Evolutionary conservation across 1,140 invertebrate species (phyloP).

Genomic region (Zophobas atratus): DNA sequence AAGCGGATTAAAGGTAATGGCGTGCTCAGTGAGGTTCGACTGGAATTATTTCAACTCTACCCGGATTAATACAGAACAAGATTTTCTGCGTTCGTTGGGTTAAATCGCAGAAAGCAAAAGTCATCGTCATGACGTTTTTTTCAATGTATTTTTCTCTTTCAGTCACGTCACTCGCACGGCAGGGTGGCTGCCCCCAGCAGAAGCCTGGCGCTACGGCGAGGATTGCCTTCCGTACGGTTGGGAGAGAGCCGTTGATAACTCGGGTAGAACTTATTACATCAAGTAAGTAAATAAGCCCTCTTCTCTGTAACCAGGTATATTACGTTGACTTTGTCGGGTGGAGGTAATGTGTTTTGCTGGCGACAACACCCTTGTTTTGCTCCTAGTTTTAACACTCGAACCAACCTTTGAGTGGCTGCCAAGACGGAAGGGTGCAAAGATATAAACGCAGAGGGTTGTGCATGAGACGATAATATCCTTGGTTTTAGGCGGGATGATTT

Average conservation of each 20-base stretch:
- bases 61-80: too few relatives aligned
- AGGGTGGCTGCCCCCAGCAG: conserved; percentile 88
- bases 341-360: neutral
- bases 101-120: too few relatives aligned
- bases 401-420: neutral
- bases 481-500: too few relatives aligned
- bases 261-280: conserved; percentile 88
- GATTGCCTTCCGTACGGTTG: conserved; percentile 87
- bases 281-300: conserved; percentile 79
- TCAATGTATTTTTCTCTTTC: conserved; percentile 30
- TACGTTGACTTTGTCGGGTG: conserved; percentile 8
- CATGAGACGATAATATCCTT: too few relatives aligned
- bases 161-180: conserved; percentile 78
- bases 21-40: too few relatives aligned
- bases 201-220: conserved; percentile 79
- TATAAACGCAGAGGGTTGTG: too few relatives aligned
- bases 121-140: too few relatives aligned
- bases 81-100: too few relatives aligned
- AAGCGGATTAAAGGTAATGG: too few relatives aligned
- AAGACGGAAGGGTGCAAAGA: neutral
- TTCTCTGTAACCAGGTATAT: neutral
- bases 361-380: neutral
- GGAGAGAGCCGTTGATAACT: conserved; percentile 86
- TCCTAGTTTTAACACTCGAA: neutral
- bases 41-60: too few relatives aligned